Base-by-base conservation (phyloP, 1,140 invertebrate genomes). In the Drosophila grimshawi region DNA sequence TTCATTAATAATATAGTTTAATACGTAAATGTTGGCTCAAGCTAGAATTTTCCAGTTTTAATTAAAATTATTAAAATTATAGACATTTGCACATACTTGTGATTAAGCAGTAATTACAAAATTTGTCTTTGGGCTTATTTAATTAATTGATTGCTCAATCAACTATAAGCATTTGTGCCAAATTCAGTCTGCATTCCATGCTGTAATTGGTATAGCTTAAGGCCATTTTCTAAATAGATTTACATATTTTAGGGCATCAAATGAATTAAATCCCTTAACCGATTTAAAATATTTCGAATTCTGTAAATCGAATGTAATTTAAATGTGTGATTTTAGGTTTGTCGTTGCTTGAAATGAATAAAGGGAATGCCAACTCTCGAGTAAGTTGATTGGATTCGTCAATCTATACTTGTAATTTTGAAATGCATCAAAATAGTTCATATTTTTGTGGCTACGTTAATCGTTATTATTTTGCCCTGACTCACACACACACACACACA, bases 371-470 rank as follows among this genome's bases (percentile, higher is more conserved):
- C 2, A 11, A 35, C 30, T 5, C 10, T 19, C 30, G 39, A 66
- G 33, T 66, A 35, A 30, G 10, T 55, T 75, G 41, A 59, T 66
- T 76, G 30, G 5, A 48, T 35, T 19, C 33, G 29, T 11, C 30
- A 41, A 29, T 33, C 2, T 37, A 29, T 60, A 75, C 39, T 46
- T 5, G 32, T 57, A 75, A 52, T 45, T 7, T n/a, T 10, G 37
- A 37, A 29, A 55, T 48, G 11, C 46, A 56, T 56, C 62, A 57
- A 5, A 37, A 48, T 7, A 10, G n/a, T 52, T 43, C 8, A 41
- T 7, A 29, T 41, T 39, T 55, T n/a, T 43, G 10, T 29, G 49
- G 19, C 35, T n/a, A 43, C 6, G 39, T 52, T 59, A 6, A 46
- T 39, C 46, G 33, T 46, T 41, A 46, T 71, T 71, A 10, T 19